Percentiles rank a stretch among this genome's conserved stretches.
These are phyloP conservation scores for Acromyrmex charruanus DNA, from an alignment of 1,140 invertebrate genomes.

Conservation along the genomic window DNA sequence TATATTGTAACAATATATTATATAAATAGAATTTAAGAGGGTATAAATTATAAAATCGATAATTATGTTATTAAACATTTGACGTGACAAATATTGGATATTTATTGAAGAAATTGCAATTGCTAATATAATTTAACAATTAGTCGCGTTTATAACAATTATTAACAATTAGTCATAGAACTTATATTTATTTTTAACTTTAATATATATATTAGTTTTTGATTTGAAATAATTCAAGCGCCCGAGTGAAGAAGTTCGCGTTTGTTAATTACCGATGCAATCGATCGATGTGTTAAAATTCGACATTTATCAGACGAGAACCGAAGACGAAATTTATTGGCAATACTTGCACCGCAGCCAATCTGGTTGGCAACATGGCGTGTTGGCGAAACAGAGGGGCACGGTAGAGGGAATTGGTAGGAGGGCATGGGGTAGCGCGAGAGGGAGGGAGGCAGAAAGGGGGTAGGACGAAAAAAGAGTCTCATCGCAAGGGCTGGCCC, in stretches of 20 bases:
- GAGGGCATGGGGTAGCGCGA: conserved; percentile 57
- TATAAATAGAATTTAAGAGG: neutral
- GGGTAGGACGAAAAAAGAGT: conserved; percentile 77
- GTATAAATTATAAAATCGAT: neutral
- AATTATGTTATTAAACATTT: neutral
- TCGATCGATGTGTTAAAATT: conserved; percentile 74
- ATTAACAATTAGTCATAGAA: neutral
- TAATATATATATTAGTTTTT: conserved; percentile 26
- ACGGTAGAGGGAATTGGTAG: conserved; percentile 46
- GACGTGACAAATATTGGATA: neutral
- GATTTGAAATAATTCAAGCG: conserved; percentile 25
- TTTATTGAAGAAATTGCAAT: neutral
- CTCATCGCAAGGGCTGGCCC: conserved; percentile 83
- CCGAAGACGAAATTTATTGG: conserved; percentile 74
- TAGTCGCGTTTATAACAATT: neutral
- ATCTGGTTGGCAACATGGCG: conserved; percentile 85
- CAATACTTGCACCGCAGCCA: conserved; percentile 74
- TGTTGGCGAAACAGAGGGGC: conserved; percentile 81
- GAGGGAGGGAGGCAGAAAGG: conserved; percentile 25
- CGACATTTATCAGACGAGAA: conserved; percentile 73
- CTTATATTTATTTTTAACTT: too few relatives aligned
- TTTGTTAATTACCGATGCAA: conserved; percentile 70
- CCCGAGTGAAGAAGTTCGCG: conserved; percentile 57
- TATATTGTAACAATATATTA: neutral
- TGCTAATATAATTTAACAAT: conserved; percentile 5